Evolutionary conservation across 1,140 invertebrate genomes (phyloP).

Genomic region (Gryon sp.): DNA sequence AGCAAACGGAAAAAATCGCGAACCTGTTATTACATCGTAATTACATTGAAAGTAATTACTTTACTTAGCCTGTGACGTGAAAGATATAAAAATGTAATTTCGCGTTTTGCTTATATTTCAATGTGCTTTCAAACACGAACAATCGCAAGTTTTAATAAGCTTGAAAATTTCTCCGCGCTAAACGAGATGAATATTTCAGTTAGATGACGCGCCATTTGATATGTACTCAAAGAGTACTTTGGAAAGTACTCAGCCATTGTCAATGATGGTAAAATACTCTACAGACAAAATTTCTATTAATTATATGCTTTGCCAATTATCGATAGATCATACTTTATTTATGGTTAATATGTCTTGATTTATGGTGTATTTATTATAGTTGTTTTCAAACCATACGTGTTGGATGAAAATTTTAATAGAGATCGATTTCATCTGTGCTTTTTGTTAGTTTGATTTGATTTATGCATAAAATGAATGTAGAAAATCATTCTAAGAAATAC

Average conservation of each 20-base stretch:
- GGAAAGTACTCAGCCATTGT: slow-evolving; percentile 57
- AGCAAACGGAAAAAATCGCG: slow-evolving; percentile 2
- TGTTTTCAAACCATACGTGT: not conserved
- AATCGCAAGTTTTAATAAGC: slow-evolving; percentile 35
- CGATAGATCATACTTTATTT: slow-evolving; percentile 24
- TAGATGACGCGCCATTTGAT: slow-evolving; percentile 29
- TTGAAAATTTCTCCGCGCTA: slow-evolving; percentile 22
- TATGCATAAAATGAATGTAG: not conserved
- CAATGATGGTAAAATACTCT: slow-evolving; percentile 40
- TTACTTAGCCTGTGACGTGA: not conserved
- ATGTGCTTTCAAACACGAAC: slow-evolving; percentile 31
- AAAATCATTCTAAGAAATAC: no score
- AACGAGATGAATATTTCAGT: slow-evolving; percentile 41
- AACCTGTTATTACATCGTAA: slow-evolving; percentile 10
- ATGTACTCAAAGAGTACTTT: slow-evolving; percentile 23
- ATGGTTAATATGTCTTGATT: slow-evolving; percentile 13
- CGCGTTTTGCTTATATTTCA: slow-evolving; percentile 31
- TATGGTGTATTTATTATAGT: slow-evolving; percentile 38
- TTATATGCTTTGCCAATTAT: slow-evolving; percentile 36
- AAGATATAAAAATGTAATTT: slow-evolving; percentile 27
- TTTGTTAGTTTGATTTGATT: not conserved
- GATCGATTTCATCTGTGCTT: slow-evolving; percentile 7
- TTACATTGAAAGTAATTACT: slow-evolving; percentile 27
- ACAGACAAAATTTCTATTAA: slow-evolving; percentile 57
- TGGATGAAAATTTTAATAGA: slow-evolving; percentile 25